Evolutionary conservation across 2,797 vertebrate species (phyloP).

Genomic region (Myiothlypis chrysogaster): DNA sequence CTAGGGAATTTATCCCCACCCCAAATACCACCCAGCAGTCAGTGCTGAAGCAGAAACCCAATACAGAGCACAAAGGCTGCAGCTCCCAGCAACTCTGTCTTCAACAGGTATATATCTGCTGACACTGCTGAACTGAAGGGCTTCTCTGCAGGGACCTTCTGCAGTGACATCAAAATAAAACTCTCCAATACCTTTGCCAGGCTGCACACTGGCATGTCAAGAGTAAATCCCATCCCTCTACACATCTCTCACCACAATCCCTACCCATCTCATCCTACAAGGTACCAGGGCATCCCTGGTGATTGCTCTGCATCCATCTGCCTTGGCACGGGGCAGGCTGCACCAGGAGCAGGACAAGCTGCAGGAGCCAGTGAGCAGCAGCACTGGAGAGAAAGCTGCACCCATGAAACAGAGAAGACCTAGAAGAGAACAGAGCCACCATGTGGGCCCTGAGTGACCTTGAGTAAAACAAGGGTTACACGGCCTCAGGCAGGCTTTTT

Average conservation of each 20-base stretch:
- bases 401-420: neutral
- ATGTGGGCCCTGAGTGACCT: fast-evolving
- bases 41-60: neutral
- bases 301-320: neutral
- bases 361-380: fast-evolving
- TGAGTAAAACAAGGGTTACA: neutral
- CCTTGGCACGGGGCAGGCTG: neutral
- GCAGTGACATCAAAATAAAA: neutral
- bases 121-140: neutral
- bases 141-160: neutral
- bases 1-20: neutral
- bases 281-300: neutral
- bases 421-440: neutral
- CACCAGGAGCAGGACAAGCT: neutral
- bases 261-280: neutral
- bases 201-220: neutral
- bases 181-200: neutral
- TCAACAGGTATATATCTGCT: neutral
- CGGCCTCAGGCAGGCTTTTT: neutral
- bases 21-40: neutral
- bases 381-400: neutral
- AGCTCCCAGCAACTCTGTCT: neutral
- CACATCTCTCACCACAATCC: neutral
- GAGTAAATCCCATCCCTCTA: neutral
- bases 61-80: neutral